Conservation (phyloP, 2,113 vertebrate genomes). For the Lota lota region DNA sequence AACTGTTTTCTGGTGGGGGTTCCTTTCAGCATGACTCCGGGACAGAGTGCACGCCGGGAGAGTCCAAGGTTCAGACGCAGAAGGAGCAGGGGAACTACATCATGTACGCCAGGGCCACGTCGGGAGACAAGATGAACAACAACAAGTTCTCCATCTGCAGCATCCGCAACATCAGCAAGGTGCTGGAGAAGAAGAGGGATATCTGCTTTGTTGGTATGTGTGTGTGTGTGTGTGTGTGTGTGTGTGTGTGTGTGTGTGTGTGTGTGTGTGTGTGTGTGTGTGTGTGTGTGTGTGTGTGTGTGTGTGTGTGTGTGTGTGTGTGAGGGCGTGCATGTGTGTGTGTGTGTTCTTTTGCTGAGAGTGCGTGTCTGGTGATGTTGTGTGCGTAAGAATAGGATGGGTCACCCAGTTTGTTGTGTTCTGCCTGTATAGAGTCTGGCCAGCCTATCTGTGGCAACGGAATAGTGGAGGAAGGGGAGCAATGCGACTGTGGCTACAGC, state of each 20-base stretch:
- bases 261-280: slow-evolving; percentile 9
- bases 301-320: background rate
- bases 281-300: slow-evolving; percentile 80
- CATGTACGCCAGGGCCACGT: slow-evolving; percentile 98
- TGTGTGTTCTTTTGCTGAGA: background rate
- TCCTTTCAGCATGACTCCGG: slow-evolving; percentile 91
- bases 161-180: slow-evolving; percentile 91
- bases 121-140: slow-evolving; percentile 94
- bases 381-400: background rate
- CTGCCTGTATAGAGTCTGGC: slow-evolving; percentile 81
- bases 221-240: background rate
- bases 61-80: slow-evolving; percentile 81
- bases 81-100: slow-evolving; percentile 96
- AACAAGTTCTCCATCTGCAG: slow-evolving; percentile 97
- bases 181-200: slow-evolving; percentile 87
- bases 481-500: slow-evolving; percentile 95
- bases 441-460: slow-evolving; percentile 97
- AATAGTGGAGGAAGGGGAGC: slow-evolving; percentile 87
- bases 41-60: slow-evolving; percentile 91
- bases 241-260: slow-evolving; percentile 79
- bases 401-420: no score
- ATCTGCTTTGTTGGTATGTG: slow-evolving; percentile 92
- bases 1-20: background rate
- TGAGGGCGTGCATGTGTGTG: background rate
- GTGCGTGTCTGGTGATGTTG: background rate